Conservation (phyloP, 2,888 invertebrate species). For the Agriopis marginaria region DNA sequence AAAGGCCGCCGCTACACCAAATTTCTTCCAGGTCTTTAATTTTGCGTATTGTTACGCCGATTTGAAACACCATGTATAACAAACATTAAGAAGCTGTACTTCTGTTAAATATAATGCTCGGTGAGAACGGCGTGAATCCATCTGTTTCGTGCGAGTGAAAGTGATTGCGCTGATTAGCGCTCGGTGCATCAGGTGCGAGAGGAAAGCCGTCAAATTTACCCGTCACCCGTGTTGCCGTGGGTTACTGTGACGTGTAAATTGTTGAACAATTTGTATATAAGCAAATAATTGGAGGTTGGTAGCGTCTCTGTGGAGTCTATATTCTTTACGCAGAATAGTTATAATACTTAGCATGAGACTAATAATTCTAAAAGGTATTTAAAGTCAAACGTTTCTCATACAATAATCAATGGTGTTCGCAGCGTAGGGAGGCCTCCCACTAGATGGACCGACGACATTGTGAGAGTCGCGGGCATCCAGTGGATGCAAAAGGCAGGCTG, state of each 20-base stretch:
- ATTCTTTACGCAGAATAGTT: background rate
- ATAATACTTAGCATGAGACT: background rate
- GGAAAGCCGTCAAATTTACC: slow-evolving; percentile 68
- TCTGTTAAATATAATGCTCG: background rate
- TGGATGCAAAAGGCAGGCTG: too few relatives aligned
- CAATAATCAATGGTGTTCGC: too few relatives aligned
- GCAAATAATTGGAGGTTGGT: too few relatives aligned
- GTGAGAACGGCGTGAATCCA: slow-evolving; percentile 42
- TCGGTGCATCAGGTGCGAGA: slow-evolving; percentile 48
- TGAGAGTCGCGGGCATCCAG: too few relatives aligned
- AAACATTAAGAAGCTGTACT: background rate
- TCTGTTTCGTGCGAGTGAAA: slow-evolving; percentile 58
- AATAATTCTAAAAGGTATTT: too few relatives aligned
- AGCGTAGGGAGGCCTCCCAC: too few relatives aligned
- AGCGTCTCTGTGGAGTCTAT: too few relatives aligned
- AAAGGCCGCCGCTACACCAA: too few relatives aligned
- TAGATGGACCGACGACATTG: too few relatives aligned
- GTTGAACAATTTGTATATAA: slow-evolving; percentile 1
- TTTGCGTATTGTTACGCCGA: too few relatives aligned
- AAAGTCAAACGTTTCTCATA: too few relatives aligned
- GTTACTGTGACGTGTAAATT: slow-evolving; percentile 47
- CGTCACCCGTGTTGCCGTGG: slow-evolving; percentile 50
- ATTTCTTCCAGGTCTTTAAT: too few relatives aligned
- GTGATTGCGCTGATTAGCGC: slow-evolving; percentile 62
- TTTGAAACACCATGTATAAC: background rate